Base-by-base conservation (phyloP, 2,113 vertebrate genomes). In the Ophthalmolycus amberensis region DNA sequence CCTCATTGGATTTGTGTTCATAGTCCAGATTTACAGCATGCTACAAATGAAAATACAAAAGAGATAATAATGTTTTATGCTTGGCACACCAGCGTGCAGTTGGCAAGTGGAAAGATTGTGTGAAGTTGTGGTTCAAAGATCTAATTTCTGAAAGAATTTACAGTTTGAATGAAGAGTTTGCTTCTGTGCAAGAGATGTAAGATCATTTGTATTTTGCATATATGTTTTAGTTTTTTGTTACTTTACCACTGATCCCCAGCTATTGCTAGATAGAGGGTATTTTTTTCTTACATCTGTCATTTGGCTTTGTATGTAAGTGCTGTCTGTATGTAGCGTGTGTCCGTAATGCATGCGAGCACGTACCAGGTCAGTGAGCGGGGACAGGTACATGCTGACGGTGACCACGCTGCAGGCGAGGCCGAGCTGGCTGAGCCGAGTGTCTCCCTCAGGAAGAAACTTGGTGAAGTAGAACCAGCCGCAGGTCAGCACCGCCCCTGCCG, bases 371-470 rank as follows among this genome's bases (percentile, higher is more conserved):
- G 94, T 86, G 80, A 99, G 94, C 0, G 97, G 98, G 0, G 97
- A 99, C 79, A 99, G 84, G 94, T 99, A 99, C 97, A 99, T 99
- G 95, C 93, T 94, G 94, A 99, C 94, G 44, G 98, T 99, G 90
- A 98, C 94, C 84, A 95, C 1, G 16, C 97, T 98, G 94, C 97
- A 99, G 92, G 96, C 94, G 42, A 99, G 95, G 50, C 98, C 98
- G 16, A 99, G 91, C 68, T 91, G 96, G 1, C 56, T 78, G 27
- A 97, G 95, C 56, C 87, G 95, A 0, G n/a, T n/a, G 15, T 85
- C 71, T 0, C 67, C 16, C 0, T 95, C 85, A 0, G 91, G 86
- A 16, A 96, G 91, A 82, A 96, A 65, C 27, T 93, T 54, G 66
- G 86, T 83, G 82, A 99, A 98, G 93, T 98, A 99, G 46, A 95